phyloP scores from a whole-genome alignment of 2,888 invertebrate species.

The Pemphredon lugubris region DNA sequence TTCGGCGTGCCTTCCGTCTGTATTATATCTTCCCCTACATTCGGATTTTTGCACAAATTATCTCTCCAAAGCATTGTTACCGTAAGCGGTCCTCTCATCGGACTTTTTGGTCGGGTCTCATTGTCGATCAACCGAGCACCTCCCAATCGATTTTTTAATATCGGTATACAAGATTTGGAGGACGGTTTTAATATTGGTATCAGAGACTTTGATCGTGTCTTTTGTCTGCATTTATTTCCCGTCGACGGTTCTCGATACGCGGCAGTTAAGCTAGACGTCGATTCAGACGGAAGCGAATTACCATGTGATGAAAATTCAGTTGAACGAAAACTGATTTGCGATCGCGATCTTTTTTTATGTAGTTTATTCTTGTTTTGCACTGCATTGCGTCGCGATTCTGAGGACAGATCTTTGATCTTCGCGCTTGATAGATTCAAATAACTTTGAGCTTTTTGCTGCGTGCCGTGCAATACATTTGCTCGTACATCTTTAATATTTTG shows the following conservation, averaged over 20 bases:
- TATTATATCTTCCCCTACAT: slow-evolving; percentile 18
- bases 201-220: slow-evolving; percentile 6
- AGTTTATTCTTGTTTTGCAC: slow-evolving; percentile 8
- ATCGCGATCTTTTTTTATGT: slow-evolving; percentile 61
- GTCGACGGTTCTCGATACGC: not conserved
- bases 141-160: slow-evolving; percentile 66
- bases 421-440: slow-evolving; percentile 2
- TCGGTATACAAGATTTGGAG: slow-evolving; percentile 72
- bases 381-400: slow-evolving; percentile 1
- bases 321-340: slow-evolving; percentile 56
- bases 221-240: slow-evolving; percentile 16
- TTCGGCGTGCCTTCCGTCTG: slow-evolving; percentile 32
- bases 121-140: slow-evolving; percentile 36
- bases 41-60: slow-evolving; percentile 9
- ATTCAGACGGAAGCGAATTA: not conserved
- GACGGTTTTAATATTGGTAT: slow-evolving; percentile 32
- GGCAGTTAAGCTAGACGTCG: too few relatives aligned
- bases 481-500: slow-evolving; percentile 14
- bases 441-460: slow-evolving; percentile 27
- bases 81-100: slow-evolving; percentile 61
- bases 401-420: slow-evolving; percentile 19
- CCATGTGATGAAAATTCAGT: slow-evolving; percentile 32
- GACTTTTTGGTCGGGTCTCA: slow-evolving; percentile 60
- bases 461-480: not conserved
- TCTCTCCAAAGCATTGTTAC: slow-evolving; percentile 53